Evolutionary conservation across 2,888 invertebrate species (phyloP).

Genomic region (Xylocampa areola): DNA sequence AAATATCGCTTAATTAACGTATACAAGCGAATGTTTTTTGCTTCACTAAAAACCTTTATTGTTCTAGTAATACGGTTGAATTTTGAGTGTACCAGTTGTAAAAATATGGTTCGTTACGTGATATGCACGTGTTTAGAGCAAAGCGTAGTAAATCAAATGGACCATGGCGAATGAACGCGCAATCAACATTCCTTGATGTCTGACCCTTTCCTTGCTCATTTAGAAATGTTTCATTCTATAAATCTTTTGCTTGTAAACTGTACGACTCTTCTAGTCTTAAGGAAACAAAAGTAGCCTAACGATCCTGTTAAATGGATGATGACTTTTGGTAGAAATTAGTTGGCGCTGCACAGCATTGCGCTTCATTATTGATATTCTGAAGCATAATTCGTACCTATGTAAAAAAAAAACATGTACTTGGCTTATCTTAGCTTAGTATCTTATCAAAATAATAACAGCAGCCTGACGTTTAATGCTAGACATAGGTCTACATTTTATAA

Average conservation of each 20-base stretch:
- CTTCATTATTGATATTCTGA: too few species aligned
- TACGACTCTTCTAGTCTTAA: slow-evolving; percentile 5
- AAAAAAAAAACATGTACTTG: too few species aligned
- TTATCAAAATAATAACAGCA: too few species aligned
- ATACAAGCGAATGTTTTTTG: slow-evolving; percentile 61
- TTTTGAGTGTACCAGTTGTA: slow-evolving; percentile 45
- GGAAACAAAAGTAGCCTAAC: slow-evolving; percentile 17
- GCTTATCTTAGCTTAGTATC: too few species aligned
- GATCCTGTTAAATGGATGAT: slow-evolving; percentile 14
- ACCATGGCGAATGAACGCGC: slow-evolving; percentile 73
- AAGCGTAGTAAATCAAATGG: slow-evolving; percentile 78
- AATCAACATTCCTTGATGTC: slow-evolving; percentile 80
- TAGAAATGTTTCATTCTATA: slow-evolving; percentile 66
- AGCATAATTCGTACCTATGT: too few species aligned
- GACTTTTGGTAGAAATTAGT: slow-evolving; percentile 4
- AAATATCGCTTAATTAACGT: slow-evolving; percentile 85
- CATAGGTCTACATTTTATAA: too few species aligned
- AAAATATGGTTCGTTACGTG: slow-evolving; percentile 52
- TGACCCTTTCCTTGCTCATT: slow-evolving; percentile 69
- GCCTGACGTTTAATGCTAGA: too few species aligned
- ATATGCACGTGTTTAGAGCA: slow-evolving; percentile 70
- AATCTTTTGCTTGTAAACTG: slow-evolving; percentile 45
- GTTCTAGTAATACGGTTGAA: slow-evolving; percentile 53
- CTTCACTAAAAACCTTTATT: slow-evolving; percentile 56
- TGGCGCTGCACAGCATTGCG: too few species aligned